phyloP scores from a whole-genome alignment of 2,113 vertebrate species.

The Meleagris gallopavo region DNA sequence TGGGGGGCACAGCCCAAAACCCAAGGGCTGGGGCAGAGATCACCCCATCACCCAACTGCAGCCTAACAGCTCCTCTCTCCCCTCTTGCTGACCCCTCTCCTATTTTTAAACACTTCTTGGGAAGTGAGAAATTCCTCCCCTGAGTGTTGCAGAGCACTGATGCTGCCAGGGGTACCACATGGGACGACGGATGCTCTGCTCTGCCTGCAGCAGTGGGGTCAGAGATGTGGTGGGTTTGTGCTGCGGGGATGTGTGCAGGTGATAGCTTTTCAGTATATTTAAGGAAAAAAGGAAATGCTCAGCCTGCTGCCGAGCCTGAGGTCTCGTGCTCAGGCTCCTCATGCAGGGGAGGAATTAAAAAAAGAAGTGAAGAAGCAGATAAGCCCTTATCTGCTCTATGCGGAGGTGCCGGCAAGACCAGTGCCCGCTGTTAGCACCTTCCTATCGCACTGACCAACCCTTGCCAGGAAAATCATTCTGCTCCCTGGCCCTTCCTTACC shows the following conservation, averaged over 20 bases:
- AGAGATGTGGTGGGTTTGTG: background rate
- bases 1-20: background rate
- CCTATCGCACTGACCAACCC: rapidly evolving
- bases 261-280: background rate
- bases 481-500: slow-evolving; percentile 62
- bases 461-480: background rate
- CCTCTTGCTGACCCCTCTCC: background rate
- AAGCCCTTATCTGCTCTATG: background rate
- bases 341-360: background rate
- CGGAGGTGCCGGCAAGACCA: background rate
- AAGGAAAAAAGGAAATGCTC: background rate
- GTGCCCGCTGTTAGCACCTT: background rate
- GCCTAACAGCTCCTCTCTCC: background rate
- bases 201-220: background rate
- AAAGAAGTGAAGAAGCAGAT: background rate
- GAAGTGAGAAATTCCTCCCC: slow-evolving; percentile 46
- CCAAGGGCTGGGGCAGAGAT: background rate
- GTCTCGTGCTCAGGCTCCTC: background rate
- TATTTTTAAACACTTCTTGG: slow-evolving; percentile 26
- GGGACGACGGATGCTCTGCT: background rate
- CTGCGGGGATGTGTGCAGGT: background rate
- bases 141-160: background rate
- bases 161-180: background rate
- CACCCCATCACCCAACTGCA: background rate
- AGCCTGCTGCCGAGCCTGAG: background rate